Base-by-base conservation (phyloP, 1,140 invertebrate species). In the Thaumatotibia leucotreta region DNA sequence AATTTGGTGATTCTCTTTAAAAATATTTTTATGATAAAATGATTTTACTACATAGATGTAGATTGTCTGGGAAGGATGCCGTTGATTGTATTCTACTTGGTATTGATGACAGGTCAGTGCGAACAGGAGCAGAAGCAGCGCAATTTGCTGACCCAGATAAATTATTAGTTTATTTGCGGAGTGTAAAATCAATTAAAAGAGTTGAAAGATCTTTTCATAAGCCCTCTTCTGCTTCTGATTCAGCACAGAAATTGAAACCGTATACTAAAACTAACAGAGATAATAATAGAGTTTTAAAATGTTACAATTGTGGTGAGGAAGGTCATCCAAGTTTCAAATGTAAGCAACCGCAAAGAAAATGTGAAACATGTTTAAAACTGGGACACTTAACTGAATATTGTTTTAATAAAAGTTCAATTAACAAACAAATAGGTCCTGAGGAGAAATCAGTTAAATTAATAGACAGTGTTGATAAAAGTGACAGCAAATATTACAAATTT, bases 301-400 rank as follows among this genome's bases (percentile, higher is more conserved):
- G 63, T 50, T 68, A 50, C 52, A 70, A 69, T 52, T 74, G 72
- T 65, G 64, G 70, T 9, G 64, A 72, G 24, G 39, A 27, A 29
- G 74, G 70, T 8, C 74, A 75, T 5, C 66, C 68, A 17, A 70
- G 54, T 33, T 72, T 24, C 27, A 75, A 58, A 66, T 75, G 74
- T 52, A 61, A 23, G 27, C 54, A 64, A 61, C 68, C 68, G 11
- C 67, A 66, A 5, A 68, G 69, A 20, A 52, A 24, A 22, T 52
- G 49, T 14, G 49, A 52, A 9, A 3, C 6, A 9, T 52, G 49
- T 14, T 52, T 52, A n/a, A 52, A 52, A 22, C 4, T 52, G 14
- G 49, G 62, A 61, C 62, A 64, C 29, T 20, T 31, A n/a, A 27
- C 35, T 14, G 23, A 14, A 8, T 23, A 64, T 64, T 64, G 63